Percentiles rank a stretch among this genome's conserved stretches.
These are phyloP conservation scores for Tiphia femorata DNA, from an alignment of 2,888 invertebrate species.

Conservation along the genomic window DNA sequence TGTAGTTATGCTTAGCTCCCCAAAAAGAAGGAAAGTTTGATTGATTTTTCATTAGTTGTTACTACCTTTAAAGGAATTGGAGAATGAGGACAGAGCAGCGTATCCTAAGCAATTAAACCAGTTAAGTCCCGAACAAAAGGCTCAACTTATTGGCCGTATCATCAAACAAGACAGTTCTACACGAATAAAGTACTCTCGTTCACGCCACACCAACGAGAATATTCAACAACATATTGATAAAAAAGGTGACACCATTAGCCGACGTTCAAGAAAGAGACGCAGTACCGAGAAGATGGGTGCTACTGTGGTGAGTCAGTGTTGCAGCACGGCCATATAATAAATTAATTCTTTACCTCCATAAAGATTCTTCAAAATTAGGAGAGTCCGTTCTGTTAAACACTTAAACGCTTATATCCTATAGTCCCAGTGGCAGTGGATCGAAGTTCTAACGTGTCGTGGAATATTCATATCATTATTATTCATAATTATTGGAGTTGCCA, in stretches of 20 bases:
- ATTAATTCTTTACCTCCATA: not conserved
- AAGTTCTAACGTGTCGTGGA: constrained; percentile 57
- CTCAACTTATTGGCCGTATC: constrained; percentile 59
- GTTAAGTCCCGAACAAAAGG: constrained; percentile 60
- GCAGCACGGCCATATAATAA: too few species aligned
- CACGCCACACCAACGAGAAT: constrained; percentile 60
- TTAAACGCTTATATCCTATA: constrained; percentile 50
- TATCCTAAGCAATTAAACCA: constrained; percentile 60
- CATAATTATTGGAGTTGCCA: constrained; percentile 56
- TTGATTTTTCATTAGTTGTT: too few species aligned
- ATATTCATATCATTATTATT: constrained; percentile 58
- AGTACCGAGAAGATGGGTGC: constrained; percentile 75
- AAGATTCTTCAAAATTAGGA: not conserved
- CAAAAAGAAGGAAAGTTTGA: too few species aligned
- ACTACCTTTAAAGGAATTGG: constrained; percentile 56
- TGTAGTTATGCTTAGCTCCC: too few species aligned
- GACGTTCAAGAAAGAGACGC: constrained; percentile 73
- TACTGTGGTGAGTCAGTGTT: constrained; percentile 77
- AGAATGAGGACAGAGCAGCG: constrained; percentile 58
- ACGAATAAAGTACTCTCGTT: constrained; percentile 56
- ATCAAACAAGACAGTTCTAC: constrained; percentile 54
- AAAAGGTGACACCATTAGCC: constrained; percentile 67
- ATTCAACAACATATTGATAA: constrained; percentile 61
- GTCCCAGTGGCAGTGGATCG: constrained; percentile 60
- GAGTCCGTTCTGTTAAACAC: constrained; percentile 4